Conservation (phyloP, 2,113 vertebrate species). For the Myxocyprinus asiaticus region DNA sequence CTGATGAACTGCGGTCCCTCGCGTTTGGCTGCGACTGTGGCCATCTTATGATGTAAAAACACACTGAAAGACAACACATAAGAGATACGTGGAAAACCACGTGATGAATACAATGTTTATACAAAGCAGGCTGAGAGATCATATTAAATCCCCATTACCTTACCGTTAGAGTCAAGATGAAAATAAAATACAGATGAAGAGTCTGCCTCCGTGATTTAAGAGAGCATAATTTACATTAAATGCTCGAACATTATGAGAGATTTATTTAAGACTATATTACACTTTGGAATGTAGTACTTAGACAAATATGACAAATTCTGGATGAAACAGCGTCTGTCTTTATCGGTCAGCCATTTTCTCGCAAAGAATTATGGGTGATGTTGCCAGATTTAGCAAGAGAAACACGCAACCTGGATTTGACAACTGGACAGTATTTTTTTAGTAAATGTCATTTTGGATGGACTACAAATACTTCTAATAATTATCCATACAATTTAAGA, state of each 20-base stretch:
- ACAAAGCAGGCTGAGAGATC: background rate
- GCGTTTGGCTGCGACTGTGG: slow-evolving; percentile 82
- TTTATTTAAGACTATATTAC: background rate
- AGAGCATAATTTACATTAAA: background rate
- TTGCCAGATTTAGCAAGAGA: too few species aligned
- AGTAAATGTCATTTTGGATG: too few species aligned
- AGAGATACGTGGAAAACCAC: background rate
- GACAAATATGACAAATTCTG: background rate
- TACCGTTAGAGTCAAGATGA: slow-evolving; percentile 22
- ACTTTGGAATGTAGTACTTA: background rate
- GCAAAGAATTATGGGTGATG: slow-evolving; percentile 30
- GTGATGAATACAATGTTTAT: background rate
- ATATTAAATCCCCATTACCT: slow-evolving; percentile 1
- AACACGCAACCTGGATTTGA: too few species aligned
- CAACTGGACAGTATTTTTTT: too few species aligned
- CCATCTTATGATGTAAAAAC: slow-evolving; percentile 74
- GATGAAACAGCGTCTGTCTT: slow-evolving; percentile 33
- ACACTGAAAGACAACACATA: background rate
- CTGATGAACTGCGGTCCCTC: slow-evolving; percentile 98
- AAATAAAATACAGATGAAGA: background rate
- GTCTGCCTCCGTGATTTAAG: slow-evolving; percentile 1
- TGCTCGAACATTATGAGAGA: background rate
- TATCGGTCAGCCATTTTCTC: slow-evolving; percentile 42
- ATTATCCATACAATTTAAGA: too few species aligned
- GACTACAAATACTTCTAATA: too few species aligned